Percentiles rank a stretch among this genome's conserved stretches.
These are phyloP conservation scores for Germaria angustata DNA, from an alignment of 2,888 invertebrate species.

Conservation along the genomic window DNA sequence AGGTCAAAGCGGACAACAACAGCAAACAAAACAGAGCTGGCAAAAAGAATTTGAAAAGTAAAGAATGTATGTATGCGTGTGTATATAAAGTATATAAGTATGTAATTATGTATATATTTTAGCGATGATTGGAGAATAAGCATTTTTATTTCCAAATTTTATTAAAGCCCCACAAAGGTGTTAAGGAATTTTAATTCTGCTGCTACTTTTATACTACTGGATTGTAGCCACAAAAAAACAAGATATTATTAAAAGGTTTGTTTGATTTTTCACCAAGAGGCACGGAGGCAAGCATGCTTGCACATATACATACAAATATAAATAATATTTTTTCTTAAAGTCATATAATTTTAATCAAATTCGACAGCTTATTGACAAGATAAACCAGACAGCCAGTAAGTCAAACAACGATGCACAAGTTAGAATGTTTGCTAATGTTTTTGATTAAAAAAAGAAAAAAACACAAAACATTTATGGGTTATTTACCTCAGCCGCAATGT, in stretches of 20 bases:
- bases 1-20: slow-evolving; percentile 46
- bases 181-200: slow-evolving; percentile 43
- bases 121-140: slow-evolving; percentile 18
- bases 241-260: slow-evolving; percentile 24
- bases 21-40: not conserved
- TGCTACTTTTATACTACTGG: slow-evolving; percentile 22
- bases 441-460: not conserved
- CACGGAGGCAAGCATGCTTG: too few relatives aligned
- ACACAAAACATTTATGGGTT: slow-evolving; percentile 25
- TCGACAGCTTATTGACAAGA: slow-evolving; percentile 54
- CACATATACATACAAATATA: not conserved
- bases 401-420: not conserved
- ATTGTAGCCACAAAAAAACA: not conserved
- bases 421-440: not conserved
- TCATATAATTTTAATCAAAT: slow-evolving; percentile 44
- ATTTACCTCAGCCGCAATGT: slow-evolving; percentile 35
- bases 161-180: slow-evolving; percentile 46
- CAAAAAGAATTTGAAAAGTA: slow-evolving; percentile 31
- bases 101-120: too few relatives aligned
- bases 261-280: not conserved
- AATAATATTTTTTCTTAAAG: not conserved
- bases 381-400: slow-evolving; percentile 23
- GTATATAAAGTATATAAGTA: too few relatives aligned
- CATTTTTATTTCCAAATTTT: slow-evolving; percentile 32
- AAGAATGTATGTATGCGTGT: too few relatives aligned